Conservation (phyloP, 2,888 invertebrate species). For the Meghimatium bilineatum region DNA sequence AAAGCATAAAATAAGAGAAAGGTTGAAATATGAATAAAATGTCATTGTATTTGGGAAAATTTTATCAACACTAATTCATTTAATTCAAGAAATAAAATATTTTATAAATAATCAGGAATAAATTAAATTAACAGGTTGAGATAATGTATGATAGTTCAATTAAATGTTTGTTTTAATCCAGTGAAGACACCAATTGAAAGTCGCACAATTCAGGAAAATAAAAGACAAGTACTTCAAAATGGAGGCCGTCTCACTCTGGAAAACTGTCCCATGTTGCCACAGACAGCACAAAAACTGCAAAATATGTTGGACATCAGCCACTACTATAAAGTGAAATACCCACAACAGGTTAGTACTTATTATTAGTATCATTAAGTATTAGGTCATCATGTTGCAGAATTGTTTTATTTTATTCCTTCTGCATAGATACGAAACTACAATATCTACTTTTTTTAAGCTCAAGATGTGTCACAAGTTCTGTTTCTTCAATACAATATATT, state of each 20-base stretch:
- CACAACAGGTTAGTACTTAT: constrained; percentile 60
- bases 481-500: too few relatives aligned
- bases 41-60: too few relatives aligned
- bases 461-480: too few relatives aligned
- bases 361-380: not conserved
- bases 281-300: constrained; percentile 61
- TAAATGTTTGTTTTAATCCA: constrained; percentile 31
- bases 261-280: constrained; percentile 66
- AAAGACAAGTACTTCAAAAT: constrained; percentile 47
- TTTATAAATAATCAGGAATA: not conserved
- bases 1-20: too few relatives aligned
- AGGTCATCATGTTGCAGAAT: not conserved
- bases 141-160: not conserved
- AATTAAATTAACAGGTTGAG: not conserved
- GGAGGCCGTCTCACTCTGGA: constrained; percentile 57
- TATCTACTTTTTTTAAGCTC: too few relatives aligned
- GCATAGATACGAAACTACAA: too few relatives aligned
- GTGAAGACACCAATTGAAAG: constrained; percentile 54
- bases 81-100: too few relatives aligned
- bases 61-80: too few relatives aligned
- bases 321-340: constrained; percentile 61
- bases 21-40: too few relatives aligned
- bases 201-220: constrained; percentile 38
- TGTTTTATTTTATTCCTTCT: too few relatives aligned
- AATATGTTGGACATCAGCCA: constrained; percentile 65